A percentile compares a stretch with the other conserved stretches of the same genome.
These are phyloP conservation scores for Gastrophysa polygoni DNA, from an alignment of 2,888 invertebrate species.

Conservation along the genomic window DNA sequence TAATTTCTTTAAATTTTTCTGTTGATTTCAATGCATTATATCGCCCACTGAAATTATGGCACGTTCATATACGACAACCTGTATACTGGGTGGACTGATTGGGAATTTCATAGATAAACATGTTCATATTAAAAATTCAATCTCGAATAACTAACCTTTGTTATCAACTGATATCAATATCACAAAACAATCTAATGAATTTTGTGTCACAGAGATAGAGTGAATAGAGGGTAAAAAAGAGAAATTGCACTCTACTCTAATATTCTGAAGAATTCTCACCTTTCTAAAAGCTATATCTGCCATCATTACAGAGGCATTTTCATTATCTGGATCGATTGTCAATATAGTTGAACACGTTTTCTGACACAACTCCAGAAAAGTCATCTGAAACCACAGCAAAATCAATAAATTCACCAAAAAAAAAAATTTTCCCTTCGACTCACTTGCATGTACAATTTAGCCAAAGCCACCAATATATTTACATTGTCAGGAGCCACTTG, in stretches of 20 bases:
- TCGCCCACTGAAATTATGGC: too few species aligned
- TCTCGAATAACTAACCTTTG: too few species aligned
- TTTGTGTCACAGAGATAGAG: too few species aligned
- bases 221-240: too few species aligned
- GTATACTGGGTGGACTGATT: too few species aligned
- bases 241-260: background rate
- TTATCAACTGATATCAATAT: too few species aligned
- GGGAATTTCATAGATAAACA: too few species aligned
- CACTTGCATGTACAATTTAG: slow-evolving; percentile 81
- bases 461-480: slow-evolving; percentile 72
- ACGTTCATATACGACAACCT: too few species aligned
- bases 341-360: slow-evolving; percentile 83
- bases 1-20: too few species aligned
- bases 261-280: slow-evolving; percentile 53
- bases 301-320: slow-evolving; percentile 93
- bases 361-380: slow-evolving; percentile 86
- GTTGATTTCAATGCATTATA: too few species aligned
- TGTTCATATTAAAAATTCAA: too few species aligned
- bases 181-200: too few species aligned
- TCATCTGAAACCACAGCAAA: slow-evolving; percentile 65
- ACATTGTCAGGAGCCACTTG: slow-evolving; percentile 78
- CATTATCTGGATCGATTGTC: slow-evolving; percentile 85
- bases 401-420: background rate
- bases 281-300: slow-evolving; percentile 93
- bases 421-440: background rate